Base-by-base conservation (phyloP, 2,888 invertebrate genomes). In the Adelphocoris suturalis region DNA sequence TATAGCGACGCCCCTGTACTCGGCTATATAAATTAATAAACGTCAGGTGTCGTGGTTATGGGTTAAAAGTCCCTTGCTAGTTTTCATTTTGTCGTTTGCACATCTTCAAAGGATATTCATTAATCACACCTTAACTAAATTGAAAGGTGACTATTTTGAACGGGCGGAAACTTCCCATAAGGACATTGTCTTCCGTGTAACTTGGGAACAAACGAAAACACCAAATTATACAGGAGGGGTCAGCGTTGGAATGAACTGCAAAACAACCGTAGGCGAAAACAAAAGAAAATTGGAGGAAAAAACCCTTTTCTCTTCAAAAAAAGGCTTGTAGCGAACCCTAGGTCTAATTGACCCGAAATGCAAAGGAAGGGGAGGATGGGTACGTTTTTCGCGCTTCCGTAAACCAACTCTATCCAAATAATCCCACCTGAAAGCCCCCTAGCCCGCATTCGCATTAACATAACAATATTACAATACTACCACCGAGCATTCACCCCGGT, bases 401-500 rank as follows among this genome's bases (percentile, higher is more conserved):
- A 68, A 23, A 68, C 68, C 68, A 68, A 68, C 68, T 68, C 23
- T 27, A 68, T 68, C 68, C 68, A 23, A 23, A 23, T 68, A 68
- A 68, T 68, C 68, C 68, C 68, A 23, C 68, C 11, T 23, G 23
- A 68, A 68, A 23, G 23, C 68, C 23, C 16, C 68, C 68, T 9
- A 23, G 23, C 68, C 27, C n/a, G 68, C 68, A 23, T 68, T 23
- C 68, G 68, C 68, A 68, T 68, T 68, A 68, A 68, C 68, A 68
- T 68, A 68, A 68, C 68, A 68, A 68, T 68, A 23, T 68, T 68
- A 23, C 68, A 23, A 27, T 68, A 68, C 23, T 23, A 23, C 57
- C 57, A n/a, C n/a, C 57, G 11, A 27, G 23, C 0, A 23, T 68
- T 68, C 23, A 68, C 68, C 23, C 23, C 68, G 19, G 27, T 9